Percentiles rank a stretch among this genome's conserved stretches.
Conservation (phyloP, 2,113 vertebrate species). For the Cebidichthys violaceus region DNA sequence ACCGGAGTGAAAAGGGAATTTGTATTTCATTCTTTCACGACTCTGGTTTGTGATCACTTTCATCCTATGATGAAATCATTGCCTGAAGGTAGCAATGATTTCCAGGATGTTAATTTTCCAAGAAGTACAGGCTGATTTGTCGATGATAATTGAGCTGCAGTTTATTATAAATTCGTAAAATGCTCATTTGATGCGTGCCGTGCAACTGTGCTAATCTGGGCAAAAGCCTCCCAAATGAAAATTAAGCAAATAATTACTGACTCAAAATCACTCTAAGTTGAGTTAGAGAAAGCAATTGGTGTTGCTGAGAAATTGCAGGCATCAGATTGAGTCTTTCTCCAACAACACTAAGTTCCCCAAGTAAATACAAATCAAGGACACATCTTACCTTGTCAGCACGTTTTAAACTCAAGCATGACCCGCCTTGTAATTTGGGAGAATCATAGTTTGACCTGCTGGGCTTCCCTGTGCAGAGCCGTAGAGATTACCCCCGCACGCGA, state of each 20-base stretch:
- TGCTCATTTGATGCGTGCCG: constrained; percentile 4
- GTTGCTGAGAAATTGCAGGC: constrained; percentile 7
- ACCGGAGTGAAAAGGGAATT: constrained; percentile 5
- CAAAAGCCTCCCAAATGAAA: constrained; percentile 18
- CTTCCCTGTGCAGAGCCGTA: too few species aligned
- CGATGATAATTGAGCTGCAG: constrained; percentile 30
- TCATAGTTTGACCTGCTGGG: too few species aligned
- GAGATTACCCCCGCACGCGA: too few species aligned
- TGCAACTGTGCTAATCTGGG: not conserved
- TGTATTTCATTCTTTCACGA: constrained; percentile 15
- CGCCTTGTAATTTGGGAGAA: not conserved
- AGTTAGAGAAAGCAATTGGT: constrained; percentile 5
- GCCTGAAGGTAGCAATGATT: constrained; percentile 60
- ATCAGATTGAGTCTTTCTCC: not conserved
- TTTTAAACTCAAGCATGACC: not conserved
- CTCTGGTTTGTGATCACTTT: constrained; percentile 39
- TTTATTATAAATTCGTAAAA: constrained; percentile 39
- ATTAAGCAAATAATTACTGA: constrained; percentile 3
- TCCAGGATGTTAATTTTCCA: constrained; percentile 50
- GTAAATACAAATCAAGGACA: not conserved
- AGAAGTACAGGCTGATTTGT: constrained; percentile 37
- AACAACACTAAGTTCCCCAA: not conserved
- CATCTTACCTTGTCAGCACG: not conserved
- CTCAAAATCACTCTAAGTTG: not conserved
- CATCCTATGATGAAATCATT: constrained; percentile 69